Evolutionary conservation across 2,797 vertebrate genomes (phyloP).

Genomic region (Momotus momota): DNA sequence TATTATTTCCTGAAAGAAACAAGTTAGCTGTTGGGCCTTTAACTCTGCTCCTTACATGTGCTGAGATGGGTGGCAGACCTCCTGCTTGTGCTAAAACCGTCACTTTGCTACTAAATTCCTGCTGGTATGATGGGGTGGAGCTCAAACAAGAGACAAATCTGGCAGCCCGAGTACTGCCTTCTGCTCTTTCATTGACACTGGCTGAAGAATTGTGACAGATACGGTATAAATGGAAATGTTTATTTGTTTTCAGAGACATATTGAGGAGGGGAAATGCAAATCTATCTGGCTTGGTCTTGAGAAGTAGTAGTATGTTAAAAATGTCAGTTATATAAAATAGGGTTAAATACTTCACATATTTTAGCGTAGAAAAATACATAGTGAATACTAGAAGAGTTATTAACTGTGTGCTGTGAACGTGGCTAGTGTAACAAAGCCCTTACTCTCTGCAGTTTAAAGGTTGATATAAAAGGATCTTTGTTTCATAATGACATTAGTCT

Average conservation of each 20-base stretch:
- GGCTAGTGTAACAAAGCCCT: slow-evolving; percentile 36
- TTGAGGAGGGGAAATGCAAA: slow-evolving; percentile 5
- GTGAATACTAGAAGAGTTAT: slow-evolving; percentile 35
- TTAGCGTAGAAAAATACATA: slow-evolving; percentile 39
- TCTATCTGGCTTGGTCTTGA: background rate
- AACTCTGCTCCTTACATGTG: background rate
- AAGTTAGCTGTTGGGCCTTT: background rate
- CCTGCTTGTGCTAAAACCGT: slow-evolving; percentile 38
- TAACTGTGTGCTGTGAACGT: background rate
- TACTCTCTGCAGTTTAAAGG: slow-evolving; percentile 29
- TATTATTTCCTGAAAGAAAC: background rate
- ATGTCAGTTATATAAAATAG: slow-evolving; percentile 3
- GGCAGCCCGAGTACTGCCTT: background rate
- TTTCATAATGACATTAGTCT: slow-evolving; percentile 9
- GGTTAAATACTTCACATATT: slow-evolving; percentile 66
- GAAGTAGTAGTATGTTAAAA: slow-evolving; percentile 35
- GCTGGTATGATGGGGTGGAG: background rate
- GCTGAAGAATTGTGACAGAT: slow-evolving; percentile 32
- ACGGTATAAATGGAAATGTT: slow-evolving; percentile 24
- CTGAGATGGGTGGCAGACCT: slow-evolving; percentile 5
- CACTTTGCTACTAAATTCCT: slow-evolving; percentile 60
- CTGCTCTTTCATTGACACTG: slow-evolving; percentile 9
- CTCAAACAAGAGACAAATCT: background rate
- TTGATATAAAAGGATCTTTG: slow-evolving; percentile 37
- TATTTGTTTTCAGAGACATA: slow-evolving; percentile 30